Base-by-base conservation (phyloP, 2,797 vertebrate genomes). In the Gymnothorax javanicus region DNA sequence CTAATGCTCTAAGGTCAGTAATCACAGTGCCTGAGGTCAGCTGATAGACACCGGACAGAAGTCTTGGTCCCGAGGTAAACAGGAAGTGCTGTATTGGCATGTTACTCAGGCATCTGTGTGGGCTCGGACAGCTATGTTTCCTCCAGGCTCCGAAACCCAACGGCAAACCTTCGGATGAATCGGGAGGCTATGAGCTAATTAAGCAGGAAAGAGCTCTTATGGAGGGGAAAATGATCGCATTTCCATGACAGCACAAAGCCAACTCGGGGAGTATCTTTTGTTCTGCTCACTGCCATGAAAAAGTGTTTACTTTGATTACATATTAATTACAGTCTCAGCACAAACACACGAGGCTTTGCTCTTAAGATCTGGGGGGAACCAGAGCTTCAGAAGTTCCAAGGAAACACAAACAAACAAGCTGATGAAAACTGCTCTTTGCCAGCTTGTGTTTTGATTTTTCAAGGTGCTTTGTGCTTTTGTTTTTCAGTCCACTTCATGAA, bases 311-410 rank as follows among this genome's bases (percentile, higher is more conserved):
- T 97, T 97, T 96, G 95, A 97, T 96, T 95, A 96, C 94, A 95
- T 96, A 96, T 97, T 96, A 96, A 97, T 96, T 96, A 95, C 94
- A 88, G 94, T 96, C 94, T 95, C 95, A 94, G 93, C 93, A 94
- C 95, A 94, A 94, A 94, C 94, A 91, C 87, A 87, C 88, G 88
- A 86, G 54, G 87, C 88, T 82, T 43, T 88, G 92, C 91, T 93
- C 93, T 87, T 91, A 77, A 87, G 94, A 94, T 95, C 95, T 94
- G 90, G 95, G 95, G 95, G 94, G 91, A 92, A 92, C 89, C 50
- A 64, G 85, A 43, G 58, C 87, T 88, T 91, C 87, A 89, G 91
- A 92, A 89, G 90, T 84, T 81, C 84, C 91, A 90, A 91, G 91
- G 89, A 93, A 93, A 93, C 86, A 89, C 69, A 87, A 88, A 94